Evolutionary conservation across 1,140 invertebrate genomes (phyloP).

Genomic region (Ips nitidus): DNA sequence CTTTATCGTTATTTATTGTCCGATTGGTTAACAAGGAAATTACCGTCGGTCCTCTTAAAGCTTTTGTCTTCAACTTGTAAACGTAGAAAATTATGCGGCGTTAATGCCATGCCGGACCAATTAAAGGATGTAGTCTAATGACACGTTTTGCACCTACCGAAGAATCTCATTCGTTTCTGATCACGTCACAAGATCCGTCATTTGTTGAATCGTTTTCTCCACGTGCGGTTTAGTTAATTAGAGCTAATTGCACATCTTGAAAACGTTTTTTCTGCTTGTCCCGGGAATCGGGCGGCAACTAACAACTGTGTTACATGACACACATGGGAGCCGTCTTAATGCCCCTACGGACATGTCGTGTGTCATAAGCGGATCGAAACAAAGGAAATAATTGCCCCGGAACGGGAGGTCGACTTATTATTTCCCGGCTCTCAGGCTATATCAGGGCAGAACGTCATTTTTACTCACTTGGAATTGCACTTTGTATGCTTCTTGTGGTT

Average conservation of each 20-base stretch:
- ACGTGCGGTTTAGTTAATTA: conserved; percentile 14
- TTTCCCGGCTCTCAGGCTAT: background rate
- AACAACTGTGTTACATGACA: conserved; percentile 17
- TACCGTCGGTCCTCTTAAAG: background rate
- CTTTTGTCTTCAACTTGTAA: background rate
- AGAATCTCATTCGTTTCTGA: no score
- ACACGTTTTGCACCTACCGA: no score
- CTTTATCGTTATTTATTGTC: conserved; percentile 18
- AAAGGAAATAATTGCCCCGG: conserved; percentile 16
- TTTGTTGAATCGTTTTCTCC: background rate
- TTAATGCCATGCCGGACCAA: no score
- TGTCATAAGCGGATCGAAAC: conserved; percentile 6
- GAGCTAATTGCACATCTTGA: conserved; percentile 11
- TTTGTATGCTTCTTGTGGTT: conserved; percentile 2
- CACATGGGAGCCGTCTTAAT: conserved; percentile 9
- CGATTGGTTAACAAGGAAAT: conserved; percentile 11
- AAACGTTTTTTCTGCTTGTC: background rate
- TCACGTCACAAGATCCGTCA: no score
- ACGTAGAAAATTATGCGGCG: background rate
- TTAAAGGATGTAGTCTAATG: no score
- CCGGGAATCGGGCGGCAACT: background rate
- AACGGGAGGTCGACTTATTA: conserved; percentile 17
- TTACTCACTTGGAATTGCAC: background rate
- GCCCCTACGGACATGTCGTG: background rate
- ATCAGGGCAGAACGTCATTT: conserved; percentile 9